Conservation (phyloP, 2,797 vertebrate species). For the Lemur catta region DNA sequence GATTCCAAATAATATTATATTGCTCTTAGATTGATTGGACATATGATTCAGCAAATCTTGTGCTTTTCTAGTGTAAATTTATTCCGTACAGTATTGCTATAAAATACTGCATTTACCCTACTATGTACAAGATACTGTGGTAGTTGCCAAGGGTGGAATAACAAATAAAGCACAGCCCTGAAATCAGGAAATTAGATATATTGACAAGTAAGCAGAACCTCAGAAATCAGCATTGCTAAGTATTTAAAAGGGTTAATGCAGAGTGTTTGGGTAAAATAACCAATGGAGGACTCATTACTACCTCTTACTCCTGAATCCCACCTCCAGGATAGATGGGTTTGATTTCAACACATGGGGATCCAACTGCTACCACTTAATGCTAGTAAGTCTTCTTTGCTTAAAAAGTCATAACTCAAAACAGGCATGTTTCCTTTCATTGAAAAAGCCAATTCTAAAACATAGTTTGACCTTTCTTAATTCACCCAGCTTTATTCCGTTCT, state of each 20-base stretch:
- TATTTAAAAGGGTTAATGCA: not conserved
- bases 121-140: not conserved
- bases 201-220: not conserved
- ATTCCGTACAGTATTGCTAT: not conserved
- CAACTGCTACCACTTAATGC: not conserved
- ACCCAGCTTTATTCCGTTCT: slow-evolving; percentile 12
- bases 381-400: not conserved
- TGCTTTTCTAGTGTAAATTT: not conserved
- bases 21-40: not conserved
- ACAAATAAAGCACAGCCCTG: not conserved
- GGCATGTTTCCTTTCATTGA: not conserved
- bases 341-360: not conserved
- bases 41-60: not conserved
- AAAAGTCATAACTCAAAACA: not conserved
- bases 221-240: not conserved
- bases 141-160: not conserved
- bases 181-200: not conserved
- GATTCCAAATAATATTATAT: not conserved
- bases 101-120: not conserved
- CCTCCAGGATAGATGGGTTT: not conserved
- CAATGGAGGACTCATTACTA: not conserved
- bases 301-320: not conserved
- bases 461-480: not conserved
- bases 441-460: not conserved
- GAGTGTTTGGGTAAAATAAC: not conserved